phyloP scores from a whole-genome alignment of 1,140 invertebrate genomes.

The Diorhabda sublineata region DNA sequence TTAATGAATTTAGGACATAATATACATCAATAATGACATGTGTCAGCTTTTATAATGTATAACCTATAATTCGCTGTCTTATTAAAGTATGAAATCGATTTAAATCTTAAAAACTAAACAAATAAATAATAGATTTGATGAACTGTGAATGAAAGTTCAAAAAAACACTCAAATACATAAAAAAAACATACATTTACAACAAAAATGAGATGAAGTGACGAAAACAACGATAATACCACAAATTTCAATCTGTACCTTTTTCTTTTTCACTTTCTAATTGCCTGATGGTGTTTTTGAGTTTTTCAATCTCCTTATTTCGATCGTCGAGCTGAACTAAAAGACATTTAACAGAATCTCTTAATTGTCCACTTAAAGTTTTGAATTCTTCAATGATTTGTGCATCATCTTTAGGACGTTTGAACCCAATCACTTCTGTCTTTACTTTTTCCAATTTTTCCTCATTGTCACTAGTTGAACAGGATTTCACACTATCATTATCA shows the following conservation, averaged over 20 bases:
- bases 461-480: constrained; percentile 17
- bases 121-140: too few species aligned
- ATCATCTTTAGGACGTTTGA: constrained; percentile 36
- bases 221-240: constrained; percentile 39
- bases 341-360: constrained; percentile 31
- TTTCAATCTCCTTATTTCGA: constrained; percentile 31
- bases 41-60: too few species aligned
- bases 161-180: too few species aligned
- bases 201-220: constrained; percentile 30
- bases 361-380: constrained; percentile 33
- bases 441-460: constrained; percentile 23
- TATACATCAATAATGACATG: too few species aligned
- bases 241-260: constrained; percentile 31
- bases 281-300: constrained; percentile 29
- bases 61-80: too few species aligned
- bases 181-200: neutral
- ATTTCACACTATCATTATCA: constrained; percentile 20
- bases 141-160: too few species aligned
- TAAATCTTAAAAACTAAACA: too few species aligned
- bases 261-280: constrained; percentile 30
- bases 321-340: constrained; percentile 35
- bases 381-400: constrained; percentile 34
- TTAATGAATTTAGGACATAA: too few species aligned
- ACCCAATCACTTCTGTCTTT: constrained; percentile 23
- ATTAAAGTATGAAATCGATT: too few species aligned